phyloP scores from a whole-genome alignment of 2,888 invertebrate genomes.

The Trichogramma dendrolimi region DNA sequence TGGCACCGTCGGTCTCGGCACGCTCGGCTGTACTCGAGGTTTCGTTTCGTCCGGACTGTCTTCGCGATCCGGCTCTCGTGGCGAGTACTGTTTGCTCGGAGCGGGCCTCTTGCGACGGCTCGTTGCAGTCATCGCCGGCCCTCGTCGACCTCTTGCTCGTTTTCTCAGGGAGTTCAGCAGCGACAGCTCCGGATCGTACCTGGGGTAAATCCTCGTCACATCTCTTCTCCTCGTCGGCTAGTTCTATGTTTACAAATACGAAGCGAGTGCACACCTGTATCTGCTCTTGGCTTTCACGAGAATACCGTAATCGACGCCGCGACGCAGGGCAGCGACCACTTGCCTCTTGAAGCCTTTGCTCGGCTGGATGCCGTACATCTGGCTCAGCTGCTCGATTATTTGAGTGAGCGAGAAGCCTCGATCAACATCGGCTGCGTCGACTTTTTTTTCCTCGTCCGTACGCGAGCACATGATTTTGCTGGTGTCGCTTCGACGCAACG shows the following conservation, averaged over 20 bases:
- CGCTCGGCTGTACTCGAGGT: not conserved
- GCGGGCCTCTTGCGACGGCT: not conserved
- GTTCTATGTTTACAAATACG: too few species aligned
- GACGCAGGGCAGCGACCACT: conserved; percentile 38
- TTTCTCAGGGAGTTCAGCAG: not conserved
- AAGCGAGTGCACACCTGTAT: conserved; percentile 34
- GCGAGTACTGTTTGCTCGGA: not conserved
- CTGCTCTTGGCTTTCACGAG: conserved; percentile 38
- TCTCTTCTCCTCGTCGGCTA: too few species aligned
- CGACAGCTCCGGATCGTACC: conserved; percentile 31
- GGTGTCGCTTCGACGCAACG: too few species aligned
- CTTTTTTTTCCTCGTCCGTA: too few species aligned
- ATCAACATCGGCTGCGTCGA: too few species aligned
- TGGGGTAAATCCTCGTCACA: conserved; percentile 8
- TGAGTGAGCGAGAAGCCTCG: conserved; percentile 37
- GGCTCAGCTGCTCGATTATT: conserved; percentile 37
- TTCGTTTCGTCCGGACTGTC: too few species aligned
- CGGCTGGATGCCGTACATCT: conserved; percentile 31
- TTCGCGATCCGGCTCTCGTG: not conserved
- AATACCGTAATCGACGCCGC: conserved; percentile 43
- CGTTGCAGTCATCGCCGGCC: not conserved
- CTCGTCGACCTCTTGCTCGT: not conserved
- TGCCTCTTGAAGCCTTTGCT: conserved; percentile 36
- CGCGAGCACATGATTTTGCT: too few species aligned
- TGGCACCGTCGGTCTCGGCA: conserved; percentile 35